Evolutionary conservation across 2,888 invertebrate genomes (phyloP).

Genomic region (Cancer borealis): DNA sequence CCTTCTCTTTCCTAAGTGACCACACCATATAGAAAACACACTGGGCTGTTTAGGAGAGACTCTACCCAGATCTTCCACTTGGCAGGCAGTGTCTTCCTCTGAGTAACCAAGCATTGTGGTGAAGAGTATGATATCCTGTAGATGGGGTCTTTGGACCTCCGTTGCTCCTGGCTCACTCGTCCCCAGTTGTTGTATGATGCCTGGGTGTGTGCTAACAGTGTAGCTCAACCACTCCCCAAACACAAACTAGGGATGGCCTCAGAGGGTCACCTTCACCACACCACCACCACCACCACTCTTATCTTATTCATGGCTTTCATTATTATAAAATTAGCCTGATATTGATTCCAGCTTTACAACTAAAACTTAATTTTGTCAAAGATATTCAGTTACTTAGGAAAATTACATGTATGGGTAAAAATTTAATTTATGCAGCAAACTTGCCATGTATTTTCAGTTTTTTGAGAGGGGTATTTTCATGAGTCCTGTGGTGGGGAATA

Average conservation of each 20-base stretch:
- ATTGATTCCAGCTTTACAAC: background rate
- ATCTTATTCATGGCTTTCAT: background rate
- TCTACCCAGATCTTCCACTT: background rate
- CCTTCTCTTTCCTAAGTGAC: background rate
- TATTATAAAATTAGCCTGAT: background rate
- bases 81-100: background rate
- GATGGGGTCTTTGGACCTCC: background rate
- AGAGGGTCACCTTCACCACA: background rate
- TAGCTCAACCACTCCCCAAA: slow-evolving; percentile 50
- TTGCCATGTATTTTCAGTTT: background rate
- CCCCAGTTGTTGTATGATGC: slow-evolving; percentile 58
- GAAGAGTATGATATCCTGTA: background rate
- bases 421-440: background rate
- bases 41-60: background rate
- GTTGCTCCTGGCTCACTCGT: background rate
- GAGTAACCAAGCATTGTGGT: slow-evolving; percentile 14
- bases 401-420: background rate
- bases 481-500: background rate
- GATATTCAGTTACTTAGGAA: background rate
- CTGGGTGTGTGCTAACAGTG: slow-evolving; percentile 70
- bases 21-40: background rate
- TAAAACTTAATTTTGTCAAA: background rate
- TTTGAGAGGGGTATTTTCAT: background rate
- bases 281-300: background rate
- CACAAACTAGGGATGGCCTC: background rate